Conservation (phyloP, 2,888 invertebrate genomes). For the Marasmarcha lunaedactyla region DNA sequence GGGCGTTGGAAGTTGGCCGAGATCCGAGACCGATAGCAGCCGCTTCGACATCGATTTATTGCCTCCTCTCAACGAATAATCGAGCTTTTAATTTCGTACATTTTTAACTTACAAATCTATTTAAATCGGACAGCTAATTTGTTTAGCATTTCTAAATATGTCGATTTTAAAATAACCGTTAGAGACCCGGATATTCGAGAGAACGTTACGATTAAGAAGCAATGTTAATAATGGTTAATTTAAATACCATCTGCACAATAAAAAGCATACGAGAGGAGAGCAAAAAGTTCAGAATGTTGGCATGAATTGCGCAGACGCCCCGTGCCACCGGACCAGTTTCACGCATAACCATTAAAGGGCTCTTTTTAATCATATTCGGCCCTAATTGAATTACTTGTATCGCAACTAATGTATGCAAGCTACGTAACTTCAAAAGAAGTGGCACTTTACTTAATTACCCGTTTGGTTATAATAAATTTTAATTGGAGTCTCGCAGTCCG, state of each 20-base stretch:
- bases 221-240: not conserved
- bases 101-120: conserved; percentile 2
- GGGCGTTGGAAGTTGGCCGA: conserved; percentile 37
- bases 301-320: not conserved
- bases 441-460: conserved; percentile 19
- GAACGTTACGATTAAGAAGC: too few species aligned
- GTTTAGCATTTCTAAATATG: not conserved
- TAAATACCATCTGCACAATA: conserved; percentile 38
- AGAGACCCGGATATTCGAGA: too few species aligned
- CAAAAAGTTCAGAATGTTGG: conserved; percentile 28
- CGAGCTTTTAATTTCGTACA: conserved; percentile 11
- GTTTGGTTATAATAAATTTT: conserved; percentile 5
- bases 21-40: conserved; percentile 38
- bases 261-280: conserved; percentile 43
- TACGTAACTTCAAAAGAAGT: conserved; percentile 15
- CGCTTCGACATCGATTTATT: conserved; percentile 41
- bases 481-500: not conserved
- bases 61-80: conserved; percentile 24
- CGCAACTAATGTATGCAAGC: conserved; percentile 20
- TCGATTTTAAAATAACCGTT: too few species aligned
- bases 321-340: conserved; percentile 27
- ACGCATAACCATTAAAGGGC: conserved; percentile 29
- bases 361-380: conserved; percentile 38
- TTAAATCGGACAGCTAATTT: not conserved
- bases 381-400: conserved; percentile 36